Evolutionary conservation across 2,797 vertebrate species (phyloP), one percentile per base, ranked within the genome.

Genomic region (Myotis pilosus): DNA sequence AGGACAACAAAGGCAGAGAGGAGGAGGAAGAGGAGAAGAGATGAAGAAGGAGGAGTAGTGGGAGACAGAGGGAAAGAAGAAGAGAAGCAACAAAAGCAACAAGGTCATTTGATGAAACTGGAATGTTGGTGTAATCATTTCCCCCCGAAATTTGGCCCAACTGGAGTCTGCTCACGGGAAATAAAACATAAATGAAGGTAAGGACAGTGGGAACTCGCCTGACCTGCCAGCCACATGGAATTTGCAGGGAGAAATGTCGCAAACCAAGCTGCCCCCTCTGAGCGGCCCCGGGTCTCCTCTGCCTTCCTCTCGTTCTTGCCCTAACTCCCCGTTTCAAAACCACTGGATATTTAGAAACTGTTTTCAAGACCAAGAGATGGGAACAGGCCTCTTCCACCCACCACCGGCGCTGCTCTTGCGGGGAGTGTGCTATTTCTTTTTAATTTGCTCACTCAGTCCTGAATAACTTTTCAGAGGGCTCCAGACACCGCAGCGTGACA

Each of bases 401-500:
- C 96, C 92, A 92, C 89, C 84, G 38, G 94, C 97, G 95, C 97
- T 96, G 90, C 97, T 98, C 98, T 98, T 98, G 98, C 96, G 96
- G 97, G 97, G 95, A 97, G 97, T 94, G 95, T 95, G 98, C 89
- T 98, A 98, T 98, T 98, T 98, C 98, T 98, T 98, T 98, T 98
- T 98, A 97, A 98, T 98, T 98, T 98, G 98, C 98, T 98, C 98
- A 98, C 98, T 98, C 97, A 97, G 97, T 98, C 98, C 98, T 98
- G 98, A 98, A 98, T 98, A 98, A 98, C 98, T 98, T 98, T 98
- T 98, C 98, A 98, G 97, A 98, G 98, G 98, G 98, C 98, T 98
- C 98, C 98, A 98, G 98, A 98, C 98, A 97, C 98, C 97, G 97
- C 98, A 97, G 97, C 98, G 95, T 98, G 98, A 98, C 98, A 98